Evolutionary conservation across 2,888 invertebrate species (phyloP).

Genomic region (Nomada ferruginata): DNA sequence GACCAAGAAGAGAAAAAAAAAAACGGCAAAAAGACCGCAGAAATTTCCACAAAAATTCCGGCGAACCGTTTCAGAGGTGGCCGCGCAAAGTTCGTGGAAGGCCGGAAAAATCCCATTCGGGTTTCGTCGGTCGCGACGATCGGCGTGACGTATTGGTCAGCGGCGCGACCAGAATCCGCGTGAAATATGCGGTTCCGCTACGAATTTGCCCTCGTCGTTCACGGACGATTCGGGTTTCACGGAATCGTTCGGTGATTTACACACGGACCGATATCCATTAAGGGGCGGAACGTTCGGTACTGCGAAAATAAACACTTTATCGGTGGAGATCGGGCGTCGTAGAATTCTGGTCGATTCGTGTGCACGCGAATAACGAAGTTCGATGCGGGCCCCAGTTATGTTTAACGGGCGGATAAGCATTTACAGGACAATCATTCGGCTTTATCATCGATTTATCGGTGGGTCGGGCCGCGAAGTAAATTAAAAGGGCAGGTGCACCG

Average conservation of each 20-base stretch:
- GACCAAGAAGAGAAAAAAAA: not conserved
- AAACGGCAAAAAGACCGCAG: not conserved
- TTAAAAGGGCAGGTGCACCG: conserved; percentile 73
- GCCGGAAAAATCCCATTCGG: conserved; percentile 30
- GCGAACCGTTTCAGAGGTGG: not conserved
- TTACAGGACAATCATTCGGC: conserved; percentile 73
- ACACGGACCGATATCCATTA: conserved; percentile 18
- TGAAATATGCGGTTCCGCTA: conserved; percentile 41
- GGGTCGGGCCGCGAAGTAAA: conserved; percentile 71
- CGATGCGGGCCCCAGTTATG: conserved; percentile 53
- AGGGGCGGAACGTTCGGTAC: not conserved
- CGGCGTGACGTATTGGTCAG: conserved; percentile 38
- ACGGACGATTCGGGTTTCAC: conserved; percentile 50
- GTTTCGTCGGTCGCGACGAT: conserved; percentile 25
- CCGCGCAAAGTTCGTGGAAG: not conserved
- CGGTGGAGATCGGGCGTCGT: conserved; percentile 1
- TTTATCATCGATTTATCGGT: conserved; percentile 73
- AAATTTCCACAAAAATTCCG: not conserved
- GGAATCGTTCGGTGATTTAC: conserved; percentile 39
- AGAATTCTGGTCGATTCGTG: not conserved
- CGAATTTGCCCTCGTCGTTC: conserved; percentile 16
- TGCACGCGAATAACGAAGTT: not conserved
- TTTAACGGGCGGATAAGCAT: conserved; percentile 75
- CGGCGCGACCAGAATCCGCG: conserved; percentile 22
- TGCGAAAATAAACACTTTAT: conserved; percentile 44